Conservation (phyloP, 64 coral and sea anemone genomes). For the Stichodactyla helianthus region DNA sequence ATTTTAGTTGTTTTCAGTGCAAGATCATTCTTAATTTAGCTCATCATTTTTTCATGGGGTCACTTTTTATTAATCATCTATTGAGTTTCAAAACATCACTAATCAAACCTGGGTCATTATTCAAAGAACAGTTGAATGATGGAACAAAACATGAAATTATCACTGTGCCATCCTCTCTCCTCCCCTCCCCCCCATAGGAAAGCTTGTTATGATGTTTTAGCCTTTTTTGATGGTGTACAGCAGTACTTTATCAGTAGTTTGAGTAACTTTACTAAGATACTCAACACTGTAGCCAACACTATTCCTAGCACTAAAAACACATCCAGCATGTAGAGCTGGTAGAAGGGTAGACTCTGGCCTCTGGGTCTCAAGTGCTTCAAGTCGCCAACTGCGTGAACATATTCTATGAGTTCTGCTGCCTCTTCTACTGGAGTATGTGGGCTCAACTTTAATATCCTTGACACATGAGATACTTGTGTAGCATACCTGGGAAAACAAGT, state of each 20-base stretch:
- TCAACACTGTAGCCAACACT: background rate
- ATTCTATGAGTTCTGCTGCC: conserved; percentile 27
- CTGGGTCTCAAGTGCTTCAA: conserved; percentile 15
- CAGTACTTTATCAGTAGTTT: background rate
- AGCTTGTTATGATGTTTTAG: background rate
- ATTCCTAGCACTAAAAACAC: conserved; percentile 4
- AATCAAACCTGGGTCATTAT: too few relatives aligned
- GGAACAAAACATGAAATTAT: background rate
- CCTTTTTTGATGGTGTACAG: background rate
- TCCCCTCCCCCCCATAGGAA: background rate
- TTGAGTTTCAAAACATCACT: too few relatives aligned
- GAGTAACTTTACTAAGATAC: background rate
- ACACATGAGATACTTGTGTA: background rate
- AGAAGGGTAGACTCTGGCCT: conserved; percentile 21
- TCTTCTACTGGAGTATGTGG: conserved; percentile 26
- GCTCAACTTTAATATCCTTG: background rate
- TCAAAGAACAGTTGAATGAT: too few relatives aligned
- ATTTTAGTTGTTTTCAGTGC: too few relatives aligned
- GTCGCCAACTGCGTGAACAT: background rate
- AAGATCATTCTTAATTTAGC: too few relatives aligned
- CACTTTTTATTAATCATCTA: too few relatives aligned
- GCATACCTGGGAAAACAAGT: conserved; percentile 1
- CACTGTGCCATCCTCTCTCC: background rate
- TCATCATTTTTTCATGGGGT: too few relatives aligned
- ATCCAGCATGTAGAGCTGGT: conserved; percentile 33